Base-by-base conservation (phyloP, 2,888 invertebrate genomes). In the Bedellia somnulentella region DNA sequence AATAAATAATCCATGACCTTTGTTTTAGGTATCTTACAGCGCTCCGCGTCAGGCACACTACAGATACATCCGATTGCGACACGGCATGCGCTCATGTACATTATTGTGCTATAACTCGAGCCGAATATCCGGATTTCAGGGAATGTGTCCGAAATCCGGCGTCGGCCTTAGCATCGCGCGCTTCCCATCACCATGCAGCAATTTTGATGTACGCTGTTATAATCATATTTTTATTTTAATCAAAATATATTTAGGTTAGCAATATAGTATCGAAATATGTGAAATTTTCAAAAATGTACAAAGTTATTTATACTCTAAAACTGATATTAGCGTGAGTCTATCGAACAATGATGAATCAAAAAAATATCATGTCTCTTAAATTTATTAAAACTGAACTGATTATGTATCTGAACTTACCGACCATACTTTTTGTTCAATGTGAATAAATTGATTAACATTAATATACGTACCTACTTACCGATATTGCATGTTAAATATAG, bases 91-190 rank as follows among this genome's bases (percentile, higher is more conserved):
- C 85, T 27, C 81, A 87, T 52, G 83, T 86, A 35, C 93, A 94
- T 62, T 90, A 86, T 62, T 94, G 93, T 60, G 89, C 93, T 30
- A 89, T 93, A 44, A 92, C 90, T 3, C 80, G 90, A 29, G 80
- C 93, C 18, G 91, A 91, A 68, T 88, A 86, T 59, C 80, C 81
- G 36, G 86, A 89, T 51, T 92, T 89, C 68, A 83, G 85, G 35
- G 73, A 83, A 25, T 94, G 94, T 59, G 81, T 92, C 44, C 83
- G 88, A 46, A 86, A 87, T 34, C 87, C 89, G 22, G 87, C 89
- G 18, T 85, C 85, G 49, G 87, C 88, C 38, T 63, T 89, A 34
- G 83, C 85, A 35, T 83, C 86, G 23, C 78, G 79, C 29, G 79
- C 79, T 9, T 52, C 73, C 2, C 57, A 60, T 34, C 57, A 56